phyloP scores from a whole-genome alignment of 1,140 invertebrate genomes.

The Potamilus streckersoni region DNA sequence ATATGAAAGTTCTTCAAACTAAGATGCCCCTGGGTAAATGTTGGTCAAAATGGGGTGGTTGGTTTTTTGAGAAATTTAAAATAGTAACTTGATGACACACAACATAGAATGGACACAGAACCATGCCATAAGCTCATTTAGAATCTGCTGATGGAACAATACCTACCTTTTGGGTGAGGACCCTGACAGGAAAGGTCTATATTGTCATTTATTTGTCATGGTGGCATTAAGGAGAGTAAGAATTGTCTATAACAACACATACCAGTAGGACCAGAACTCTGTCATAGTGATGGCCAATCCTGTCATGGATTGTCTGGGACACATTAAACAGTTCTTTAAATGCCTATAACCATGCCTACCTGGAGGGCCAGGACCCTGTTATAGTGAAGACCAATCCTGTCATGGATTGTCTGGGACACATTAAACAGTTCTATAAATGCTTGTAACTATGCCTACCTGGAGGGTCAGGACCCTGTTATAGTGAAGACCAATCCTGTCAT shows the following conservation, averaged over 20 bases:
- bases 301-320: conserved; percentile 91
- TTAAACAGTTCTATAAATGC: too few relatives aligned
- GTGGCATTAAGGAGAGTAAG: conserved; percentile 73
- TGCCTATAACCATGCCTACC: conserved; percentile 68
- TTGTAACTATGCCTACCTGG: conserved; percentile 73
- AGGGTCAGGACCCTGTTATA: conserved; percentile 91
- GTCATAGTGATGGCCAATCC: conserved; percentile 92
- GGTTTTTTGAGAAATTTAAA: too few relatives aligned
- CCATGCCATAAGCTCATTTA: too few relatives aligned
- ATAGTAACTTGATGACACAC: too few relatives aligned
- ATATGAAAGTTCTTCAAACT: too few relatives aligned
- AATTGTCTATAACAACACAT: conserved; percentile 26
- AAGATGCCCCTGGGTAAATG: too few relatives aligned
- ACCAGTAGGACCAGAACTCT: conserved; percentile 91
- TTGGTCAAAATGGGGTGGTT: too few relatives aligned
- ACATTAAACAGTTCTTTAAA: conserved; percentile 67
- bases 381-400: conserved; percentile 95
- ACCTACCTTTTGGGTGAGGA: too few relatives aligned
- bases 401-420: conserved; percentile 90
- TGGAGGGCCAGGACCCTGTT: conserved; percentile 89
- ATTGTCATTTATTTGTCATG: too few relatives aligned
- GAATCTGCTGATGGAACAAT: too few relatives aligned
- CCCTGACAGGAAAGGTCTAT: too few relatives aligned
- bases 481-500: conserved; percentile 93
- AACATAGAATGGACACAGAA: too few relatives aligned